phyloP scores from a whole-genome alignment of 2,888 invertebrate genomes.

The Leptodirus hochenwartii region DNA sequence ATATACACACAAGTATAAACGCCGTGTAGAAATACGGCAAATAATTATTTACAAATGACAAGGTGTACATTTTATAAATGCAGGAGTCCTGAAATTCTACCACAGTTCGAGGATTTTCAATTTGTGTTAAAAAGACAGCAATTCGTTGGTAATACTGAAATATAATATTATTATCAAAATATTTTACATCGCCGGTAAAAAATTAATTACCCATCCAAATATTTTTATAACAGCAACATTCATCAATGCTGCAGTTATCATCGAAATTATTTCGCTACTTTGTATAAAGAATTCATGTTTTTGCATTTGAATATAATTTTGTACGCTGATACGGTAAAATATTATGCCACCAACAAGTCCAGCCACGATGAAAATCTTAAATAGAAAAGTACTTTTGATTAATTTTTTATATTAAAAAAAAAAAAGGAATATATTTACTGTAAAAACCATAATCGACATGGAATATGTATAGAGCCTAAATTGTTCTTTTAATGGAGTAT shows the following conservation, averaged over 20 bases:
- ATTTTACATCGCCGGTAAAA: no score
- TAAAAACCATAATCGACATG: no score
- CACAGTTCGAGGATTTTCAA: slow-evolving; percentile 24
- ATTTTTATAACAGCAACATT: slow-evolving; percentile 15
- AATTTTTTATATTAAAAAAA: no score
- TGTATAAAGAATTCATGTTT: background rate
- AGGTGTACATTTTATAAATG: slow-evolving; percentile 21
- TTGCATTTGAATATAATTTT: no score
- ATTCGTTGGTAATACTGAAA: slow-evolving; percentile 20
- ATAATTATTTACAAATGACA: slow-evolving; percentile 23
- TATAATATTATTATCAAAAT: background rate
- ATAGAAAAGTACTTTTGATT: no score
- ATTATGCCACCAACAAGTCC: no score
- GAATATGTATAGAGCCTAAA: no score
- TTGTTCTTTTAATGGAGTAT: no score
- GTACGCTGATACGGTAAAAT: no score
- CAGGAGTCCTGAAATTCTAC: slow-evolving; percentile 21
- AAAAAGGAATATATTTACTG: no score
- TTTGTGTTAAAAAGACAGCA: slow-evolving; percentile 17
- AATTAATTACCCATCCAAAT: slow-evolving; percentile 14
- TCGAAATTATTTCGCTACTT: slow-evolving; percentile 3
- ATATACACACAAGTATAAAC: slow-evolving; percentile 22
- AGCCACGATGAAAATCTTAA: no score
- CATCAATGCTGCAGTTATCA: slow-evolving; percentile 14
- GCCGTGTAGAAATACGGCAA: slow-evolving; percentile 21